phyloP scores from a whole-genome alignment of 1,140 invertebrate genomes.

The Mya arenaria region DNA sequence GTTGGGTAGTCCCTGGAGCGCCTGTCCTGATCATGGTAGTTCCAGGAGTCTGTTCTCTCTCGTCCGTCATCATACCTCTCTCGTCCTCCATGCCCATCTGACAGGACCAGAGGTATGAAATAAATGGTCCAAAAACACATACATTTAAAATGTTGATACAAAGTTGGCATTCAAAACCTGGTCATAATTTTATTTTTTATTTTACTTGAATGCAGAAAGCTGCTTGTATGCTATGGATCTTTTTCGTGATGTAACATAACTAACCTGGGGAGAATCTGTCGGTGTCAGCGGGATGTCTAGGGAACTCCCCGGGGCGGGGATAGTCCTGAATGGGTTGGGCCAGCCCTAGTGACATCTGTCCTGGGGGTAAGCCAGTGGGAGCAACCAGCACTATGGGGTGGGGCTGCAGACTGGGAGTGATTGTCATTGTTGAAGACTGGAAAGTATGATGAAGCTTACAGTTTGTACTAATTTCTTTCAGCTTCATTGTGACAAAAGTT shows the following conservation, averaged over 20 bases:
- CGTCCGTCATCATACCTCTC: conserved; percentile 30
- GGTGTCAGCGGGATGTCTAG: neutral
- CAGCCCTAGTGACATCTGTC: conserved; percentile 55
- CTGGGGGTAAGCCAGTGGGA: conserved; percentile 72
- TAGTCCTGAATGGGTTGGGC: conserved; percentile 59
- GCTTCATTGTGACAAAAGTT: too few species aligned
- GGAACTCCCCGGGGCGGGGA: conserved; percentile 23
- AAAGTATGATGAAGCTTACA: too few species aligned
- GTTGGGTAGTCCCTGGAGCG: conserved; percentile 16
- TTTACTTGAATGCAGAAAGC: too few species aligned
- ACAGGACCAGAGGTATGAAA: too few species aligned
- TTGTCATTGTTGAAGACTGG: conserved; percentile 57
- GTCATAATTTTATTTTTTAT: too few species aligned
- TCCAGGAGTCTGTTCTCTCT: conserved; percentile 29
- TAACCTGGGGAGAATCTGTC: conserved; percentile 46
- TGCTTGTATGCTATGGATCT: too few species aligned
- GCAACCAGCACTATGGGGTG: conserved; percentile 43
- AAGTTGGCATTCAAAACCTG: too few species aligned
- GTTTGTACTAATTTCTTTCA: too few species aligned
- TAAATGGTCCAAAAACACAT: too few species aligned
- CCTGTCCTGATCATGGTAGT: conserved; percentile 31
- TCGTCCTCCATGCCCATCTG: conserved; percentile 9
- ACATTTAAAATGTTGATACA: too few species aligned
- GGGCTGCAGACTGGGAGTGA: conserved; percentile 51
- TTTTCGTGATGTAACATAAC: neutral